These are phyloP conservation scores for Vireo griseus DNA, from an alignment of 2,797 vertebrate genomes.

Conservation along the genomic window DNA sequence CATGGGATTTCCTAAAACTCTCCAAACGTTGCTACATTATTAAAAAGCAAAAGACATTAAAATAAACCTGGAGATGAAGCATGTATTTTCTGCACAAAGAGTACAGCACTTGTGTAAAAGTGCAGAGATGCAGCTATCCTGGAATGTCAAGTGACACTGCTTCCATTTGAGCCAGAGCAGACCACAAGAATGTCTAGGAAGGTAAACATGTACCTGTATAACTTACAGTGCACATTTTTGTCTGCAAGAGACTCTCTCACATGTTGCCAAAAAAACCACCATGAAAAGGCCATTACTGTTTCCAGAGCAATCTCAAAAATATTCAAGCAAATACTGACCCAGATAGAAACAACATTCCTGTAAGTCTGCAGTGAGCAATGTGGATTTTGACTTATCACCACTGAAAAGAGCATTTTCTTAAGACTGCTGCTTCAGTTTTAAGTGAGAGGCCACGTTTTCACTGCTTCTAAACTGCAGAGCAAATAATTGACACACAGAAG, in stretches of 20 bases:
- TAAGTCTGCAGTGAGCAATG: background rate
- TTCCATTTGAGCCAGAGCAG: background rate
- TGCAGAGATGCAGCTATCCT: background rate
- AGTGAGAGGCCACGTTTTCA: background rate
- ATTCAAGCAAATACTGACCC: background rate
- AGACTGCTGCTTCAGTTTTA: background rate
- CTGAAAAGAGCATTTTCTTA: background rate
- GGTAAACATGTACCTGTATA: background rate
- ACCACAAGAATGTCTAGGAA: background rate
- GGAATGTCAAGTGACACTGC: background rate
- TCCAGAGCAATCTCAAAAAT: conserved; percentile 1
- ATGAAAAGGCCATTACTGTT: background rate
- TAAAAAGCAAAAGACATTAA: background rate
- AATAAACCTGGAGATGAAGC: background rate
- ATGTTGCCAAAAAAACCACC: background rate
- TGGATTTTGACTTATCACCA: background rate
- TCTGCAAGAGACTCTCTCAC: background rate
- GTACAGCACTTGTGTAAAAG: background rate
- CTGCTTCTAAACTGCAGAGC: background rate
- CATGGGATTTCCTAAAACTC: background rate
- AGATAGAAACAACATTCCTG: conserved; percentile 5
- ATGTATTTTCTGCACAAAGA: background rate
- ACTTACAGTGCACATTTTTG: background rate
- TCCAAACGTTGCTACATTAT: background rate
- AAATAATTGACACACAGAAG: background rate